Conservation (phyloP, 2,888 invertebrate genomes). For the Furcula furcula region DNA sequence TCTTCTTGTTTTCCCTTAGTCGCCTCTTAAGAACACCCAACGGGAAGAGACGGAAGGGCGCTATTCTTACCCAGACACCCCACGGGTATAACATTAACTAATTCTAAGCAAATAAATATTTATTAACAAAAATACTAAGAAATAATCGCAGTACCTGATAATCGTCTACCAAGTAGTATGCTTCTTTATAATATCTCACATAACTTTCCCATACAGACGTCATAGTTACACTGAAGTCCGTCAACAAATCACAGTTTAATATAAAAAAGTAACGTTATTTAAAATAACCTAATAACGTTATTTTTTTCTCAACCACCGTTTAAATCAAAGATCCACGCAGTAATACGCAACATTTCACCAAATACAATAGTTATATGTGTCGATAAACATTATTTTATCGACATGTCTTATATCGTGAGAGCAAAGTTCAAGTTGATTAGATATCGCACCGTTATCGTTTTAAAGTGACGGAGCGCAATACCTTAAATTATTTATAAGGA, state of each 20-base stretch:
- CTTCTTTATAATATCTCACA: slow-evolving; percentile 12
- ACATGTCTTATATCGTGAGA: slow-evolving; percentile 18
- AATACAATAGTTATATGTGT: slow-evolving; percentile 15
- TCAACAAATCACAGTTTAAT: no score
- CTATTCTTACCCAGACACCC: no score
- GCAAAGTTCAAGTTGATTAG: slow-evolving; percentile 33
- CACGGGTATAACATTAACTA: no score
- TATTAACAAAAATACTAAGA: no score
- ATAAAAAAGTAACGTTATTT: no score
- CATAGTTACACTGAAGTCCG: no score
- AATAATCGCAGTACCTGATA: no score
- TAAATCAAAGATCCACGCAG: slow-evolving; percentile 8
- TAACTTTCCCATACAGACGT: slow-evolving; percentile 28
- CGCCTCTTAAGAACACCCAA: no score
- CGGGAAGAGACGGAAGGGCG: no score
- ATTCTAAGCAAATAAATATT: no score
- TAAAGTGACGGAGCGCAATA: slow-evolving; percentile 3
- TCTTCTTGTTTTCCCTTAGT: no score
- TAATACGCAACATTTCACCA: slow-evolving; percentile 25
- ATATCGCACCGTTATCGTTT: slow-evolving; percentile 15
- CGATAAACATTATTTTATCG: slow-evolving; percentile 26
- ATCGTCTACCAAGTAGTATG: slow-evolving; percentile 14
- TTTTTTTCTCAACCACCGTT: neutral
- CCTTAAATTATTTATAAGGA: neutral
- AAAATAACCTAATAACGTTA: neutral